Evolutionary conservation across 1,140 invertebrate species (phyloP).

Genomic region (Diorhabda carinulata): DNA sequence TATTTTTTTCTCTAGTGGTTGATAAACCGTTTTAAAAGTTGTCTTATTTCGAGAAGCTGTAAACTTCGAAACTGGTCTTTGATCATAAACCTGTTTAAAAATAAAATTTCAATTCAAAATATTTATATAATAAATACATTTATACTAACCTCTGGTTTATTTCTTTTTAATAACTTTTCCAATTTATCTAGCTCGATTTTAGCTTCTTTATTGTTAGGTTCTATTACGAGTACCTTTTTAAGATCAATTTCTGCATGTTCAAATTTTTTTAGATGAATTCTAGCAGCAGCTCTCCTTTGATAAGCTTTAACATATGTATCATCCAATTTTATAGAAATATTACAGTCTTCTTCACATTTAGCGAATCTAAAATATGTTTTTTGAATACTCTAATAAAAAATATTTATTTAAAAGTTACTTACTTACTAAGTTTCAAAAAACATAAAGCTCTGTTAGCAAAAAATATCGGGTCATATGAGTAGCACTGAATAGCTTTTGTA

Average conservation of each 20-base stretch:
- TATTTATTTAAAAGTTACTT: constrained; percentile 39
- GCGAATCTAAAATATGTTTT: constrained; percentile 57
- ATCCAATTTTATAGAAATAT: constrained; percentile 66
- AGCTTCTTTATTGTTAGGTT: constrained; percentile 67
- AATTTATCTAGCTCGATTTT: constrained; percentile 57
- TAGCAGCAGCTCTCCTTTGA: constrained; percentile 67
- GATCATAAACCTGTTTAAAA: constrained; percentile 10
- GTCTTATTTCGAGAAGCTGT: constrained; percentile 34
- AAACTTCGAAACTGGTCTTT: constrained; percentile 41
- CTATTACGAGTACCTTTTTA: constrained; percentile 61
- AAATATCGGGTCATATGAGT: constrained; percentile 75
- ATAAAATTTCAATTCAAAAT: constrained; percentile 9
- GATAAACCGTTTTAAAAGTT: constrained; percentile 13
- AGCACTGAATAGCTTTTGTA: constrained; percentile 69
- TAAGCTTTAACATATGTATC: constrained; percentile 76
- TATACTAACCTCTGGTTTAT: constrained; percentile 34
- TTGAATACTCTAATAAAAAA: not conserved
- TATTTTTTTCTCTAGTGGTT: constrained; percentile 12
- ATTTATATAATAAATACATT: constrained; percentile 1
- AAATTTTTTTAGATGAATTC: constrained; percentile 59
- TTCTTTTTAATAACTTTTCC: constrained; percentile 51
- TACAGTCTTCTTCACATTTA: constrained; percentile 74
- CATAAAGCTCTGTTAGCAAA: constrained; percentile 87
- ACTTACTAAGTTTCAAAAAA: constrained; percentile 80
- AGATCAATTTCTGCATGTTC: constrained; percentile 66